These are phyloP conservation scores for Zoanthus solanderi DNA, from an alignment of 92 coral and sea anemone genomes.

Conservation along the genomic window DNA sequence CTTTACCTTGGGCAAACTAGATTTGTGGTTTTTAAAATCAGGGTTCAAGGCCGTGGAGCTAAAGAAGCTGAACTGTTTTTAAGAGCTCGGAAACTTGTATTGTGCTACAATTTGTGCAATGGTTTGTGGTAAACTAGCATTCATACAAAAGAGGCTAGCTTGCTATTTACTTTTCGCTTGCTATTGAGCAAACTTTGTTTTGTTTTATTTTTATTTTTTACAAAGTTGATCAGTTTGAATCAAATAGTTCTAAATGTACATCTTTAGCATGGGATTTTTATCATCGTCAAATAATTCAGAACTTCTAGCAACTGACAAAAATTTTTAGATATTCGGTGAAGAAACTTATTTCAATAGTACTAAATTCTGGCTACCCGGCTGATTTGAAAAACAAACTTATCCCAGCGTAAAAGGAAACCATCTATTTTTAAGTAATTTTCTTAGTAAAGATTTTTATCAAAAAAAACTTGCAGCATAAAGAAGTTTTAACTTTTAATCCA, in stretches of 20 bases:
- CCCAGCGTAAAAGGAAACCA: not conserved
- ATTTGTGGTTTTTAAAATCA: slow-evolving; percentile 24
- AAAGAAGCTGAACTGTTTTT: not conserved
- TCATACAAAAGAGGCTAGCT: not conserved
- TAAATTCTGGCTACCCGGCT: not conserved
- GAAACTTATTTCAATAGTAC: not conserved
- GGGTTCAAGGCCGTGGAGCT: not conserved
- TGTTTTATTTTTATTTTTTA: not conserved
- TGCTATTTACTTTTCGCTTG: not conserved
- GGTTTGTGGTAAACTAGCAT: slow-evolving; percentile 6
- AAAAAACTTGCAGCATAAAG: too few relatives aligned
- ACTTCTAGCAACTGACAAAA: too few relatives aligned
- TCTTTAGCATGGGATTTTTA: not conserved
- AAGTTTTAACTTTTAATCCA: not conserved
- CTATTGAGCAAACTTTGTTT: not conserved
- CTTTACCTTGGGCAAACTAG: slow-evolving; percentile 19
- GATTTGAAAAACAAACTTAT: not conserved
- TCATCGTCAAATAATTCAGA: too few relatives aligned
- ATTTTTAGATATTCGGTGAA: too few relatives aligned
- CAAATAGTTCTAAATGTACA: not conserved
- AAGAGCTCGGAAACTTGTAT: not conserved
- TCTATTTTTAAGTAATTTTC: too few relatives aligned
- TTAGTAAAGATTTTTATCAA: too few relatives aligned
- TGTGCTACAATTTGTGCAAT: not conserved
- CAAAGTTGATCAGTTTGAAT: not conserved